phyloP scores from a whole-genome alignment of 64 coral and sea anemone genomes.

The Orbicella faveolata region DNA sequence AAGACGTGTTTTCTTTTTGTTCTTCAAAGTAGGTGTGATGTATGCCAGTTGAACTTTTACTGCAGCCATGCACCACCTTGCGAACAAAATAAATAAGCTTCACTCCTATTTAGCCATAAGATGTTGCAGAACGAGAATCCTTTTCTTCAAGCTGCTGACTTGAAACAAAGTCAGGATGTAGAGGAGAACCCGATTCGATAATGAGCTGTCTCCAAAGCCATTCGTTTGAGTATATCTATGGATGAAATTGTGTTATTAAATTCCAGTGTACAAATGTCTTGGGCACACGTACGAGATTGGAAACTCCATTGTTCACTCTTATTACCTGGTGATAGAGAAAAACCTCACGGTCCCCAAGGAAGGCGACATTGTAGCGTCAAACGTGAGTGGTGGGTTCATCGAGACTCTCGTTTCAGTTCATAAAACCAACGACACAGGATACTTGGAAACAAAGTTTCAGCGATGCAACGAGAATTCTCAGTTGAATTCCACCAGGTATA shows the following conservation, averaged over 20 bases:
- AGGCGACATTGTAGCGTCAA: constrained; percentile 64
- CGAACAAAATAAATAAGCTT: no score
- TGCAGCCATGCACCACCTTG: no score
- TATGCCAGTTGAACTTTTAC: no score
- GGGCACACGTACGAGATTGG: constrained; percentile 60
- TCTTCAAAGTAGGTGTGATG: no score
- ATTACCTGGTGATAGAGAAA: constrained; percentile 61
- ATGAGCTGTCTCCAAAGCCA: background rate
- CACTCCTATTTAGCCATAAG: no score
- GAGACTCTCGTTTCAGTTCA: constrained; percentile 28
- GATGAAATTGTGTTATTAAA: background rate
- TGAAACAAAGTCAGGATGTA: no score
- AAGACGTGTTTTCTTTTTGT: no score
- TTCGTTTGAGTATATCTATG: background rate
- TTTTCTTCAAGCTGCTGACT: no score
- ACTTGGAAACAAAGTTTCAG: constrained; percentile 49
- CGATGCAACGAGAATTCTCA: constrained; percentile 28
- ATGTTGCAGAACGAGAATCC: no score
- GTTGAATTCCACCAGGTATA: constrained; percentile 33
- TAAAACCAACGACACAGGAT: constrained; percentile 32
- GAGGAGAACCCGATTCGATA: no score
- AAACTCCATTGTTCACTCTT: background rate
- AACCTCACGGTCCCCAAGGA: background rate
- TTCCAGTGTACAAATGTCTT: constrained; percentile 41
- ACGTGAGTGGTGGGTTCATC: constrained; percentile 55